Evolutionary conservation across 2,797 vertebrate genomes (phyloP).

Genomic region (Gephyroberyx darwinii): DNA sequence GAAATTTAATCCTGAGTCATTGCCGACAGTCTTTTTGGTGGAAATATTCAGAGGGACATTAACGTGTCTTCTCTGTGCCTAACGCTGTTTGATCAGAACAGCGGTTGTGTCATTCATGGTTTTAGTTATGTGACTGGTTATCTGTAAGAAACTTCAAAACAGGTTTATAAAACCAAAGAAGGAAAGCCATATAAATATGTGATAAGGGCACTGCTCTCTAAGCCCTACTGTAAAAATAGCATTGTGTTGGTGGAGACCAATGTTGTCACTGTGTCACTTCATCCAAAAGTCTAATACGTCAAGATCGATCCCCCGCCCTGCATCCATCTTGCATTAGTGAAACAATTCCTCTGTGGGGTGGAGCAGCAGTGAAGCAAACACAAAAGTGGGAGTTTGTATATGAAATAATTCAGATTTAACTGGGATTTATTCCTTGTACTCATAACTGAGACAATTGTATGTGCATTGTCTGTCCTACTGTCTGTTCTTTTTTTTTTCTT

Average conservation of each 20-base stretch:
- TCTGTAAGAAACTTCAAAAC: slow-evolving; percentile 40
- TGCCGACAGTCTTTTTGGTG: slow-evolving; percentile 14
- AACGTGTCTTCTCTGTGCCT: slow-evolving; percentile 34
- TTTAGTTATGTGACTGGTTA: slow-evolving; percentile 35
- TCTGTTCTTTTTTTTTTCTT: slow-evolving; percentile 21
- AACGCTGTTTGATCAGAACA: slow-evolving; percentile 29
- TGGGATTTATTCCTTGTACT: slow-evolving; percentile 27
- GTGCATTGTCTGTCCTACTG: slow-evolving; percentile 18
- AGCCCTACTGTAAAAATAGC: slow-evolving; percentile 38
- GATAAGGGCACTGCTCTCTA: slow-evolving; percentile 35
- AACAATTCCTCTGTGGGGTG: not conserved
- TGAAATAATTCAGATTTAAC: slow-evolving; percentile 1
- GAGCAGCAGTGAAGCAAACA: slow-evolving; percentile 2
- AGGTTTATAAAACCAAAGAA: slow-evolving; percentile 79
- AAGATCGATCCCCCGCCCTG: not conserved
- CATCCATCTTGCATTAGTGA: slow-evolving; percentile 9
- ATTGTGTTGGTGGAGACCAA: slow-evolving; percentile 31
- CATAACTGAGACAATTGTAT: slow-evolving; percentile 26
- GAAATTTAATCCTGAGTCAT: slow-evolving; percentile 13
- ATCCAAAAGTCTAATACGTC: slow-evolving; percentile 9
- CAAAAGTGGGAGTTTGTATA: slow-evolving; percentile 5
- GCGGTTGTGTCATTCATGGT: slow-evolving; percentile 37
- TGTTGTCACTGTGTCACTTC: slow-evolving; percentile 37
- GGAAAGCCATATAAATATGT: slow-evolving; percentile 77
- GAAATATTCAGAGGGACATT: slow-evolving; percentile 32